Evolutionary conservation across 2,797 vertebrate genomes (phyloP).

Genomic region (Synanceia verrucosa): DNA sequence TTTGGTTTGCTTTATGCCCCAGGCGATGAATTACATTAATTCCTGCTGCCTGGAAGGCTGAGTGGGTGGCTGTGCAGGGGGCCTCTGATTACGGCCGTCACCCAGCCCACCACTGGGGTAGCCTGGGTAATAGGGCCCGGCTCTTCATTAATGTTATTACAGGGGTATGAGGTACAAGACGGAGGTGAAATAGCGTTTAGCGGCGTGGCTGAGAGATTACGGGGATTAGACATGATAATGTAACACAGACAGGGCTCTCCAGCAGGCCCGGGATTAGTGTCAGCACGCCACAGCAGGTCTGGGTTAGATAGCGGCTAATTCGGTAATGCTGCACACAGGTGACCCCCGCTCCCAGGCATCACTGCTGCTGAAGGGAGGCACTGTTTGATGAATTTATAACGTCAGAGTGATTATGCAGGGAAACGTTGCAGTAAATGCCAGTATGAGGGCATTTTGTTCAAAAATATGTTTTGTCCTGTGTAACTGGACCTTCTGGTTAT

Average conservation of each 20-base stretch:
- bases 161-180: constrained; percentile 81
- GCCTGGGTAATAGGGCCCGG: constrained; percentile 60
- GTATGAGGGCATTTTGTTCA: constrained; percentile 33
- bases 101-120: constrained; percentile 60
- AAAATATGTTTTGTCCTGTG: constrained; percentile 33
- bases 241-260: constrained; percentile 81
- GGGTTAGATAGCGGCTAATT: constrained; percentile 87
- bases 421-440: constrained; percentile 25
- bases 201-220: constrained; percentile 77
- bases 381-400: constrained; percentile 72
- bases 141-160: constrained; percentile 85
- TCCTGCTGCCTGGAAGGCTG: constrained; percentile 76
- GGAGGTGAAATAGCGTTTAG: constrained; percentile 85
- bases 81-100: constrained; percentile 69
- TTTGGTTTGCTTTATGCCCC: constrained; percentile 84
- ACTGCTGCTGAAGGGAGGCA: constrained; percentile 59
- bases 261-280: constrained; percentile 79
- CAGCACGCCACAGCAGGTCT: constrained; percentile 82
- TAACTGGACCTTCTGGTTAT: constrained; percentile 22
- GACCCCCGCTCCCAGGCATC: constrained; percentile 78
- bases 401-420: constrained; percentile 63
- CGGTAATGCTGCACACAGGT: constrained; percentile 83
- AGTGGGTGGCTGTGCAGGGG: constrained; percentile 72
- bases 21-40: constrained; percentile 86
- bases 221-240: constrained; percentile 82